These are phyloP conservation scores for Mastomys coucha DNA, from an alignment of 2,113 vertebrate genomes.

Conservation along the genomic window DNA sequence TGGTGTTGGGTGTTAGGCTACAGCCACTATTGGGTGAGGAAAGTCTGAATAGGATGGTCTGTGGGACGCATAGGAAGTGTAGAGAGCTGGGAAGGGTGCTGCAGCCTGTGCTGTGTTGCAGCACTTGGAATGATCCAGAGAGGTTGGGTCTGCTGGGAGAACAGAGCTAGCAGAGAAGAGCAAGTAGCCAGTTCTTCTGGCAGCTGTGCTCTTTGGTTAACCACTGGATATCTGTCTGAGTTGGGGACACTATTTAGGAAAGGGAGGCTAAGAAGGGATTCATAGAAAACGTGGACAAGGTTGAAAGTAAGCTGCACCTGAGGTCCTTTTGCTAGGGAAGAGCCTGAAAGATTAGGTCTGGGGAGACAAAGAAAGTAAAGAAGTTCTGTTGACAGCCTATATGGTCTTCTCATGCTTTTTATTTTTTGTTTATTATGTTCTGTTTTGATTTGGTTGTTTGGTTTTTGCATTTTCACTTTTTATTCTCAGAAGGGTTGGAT, in stretches of 20 bases:
- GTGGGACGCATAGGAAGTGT: background rate
- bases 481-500: background rate
- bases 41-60: background rate
- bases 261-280: background rate
- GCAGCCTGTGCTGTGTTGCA: too few species aligned
- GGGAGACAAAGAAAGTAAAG: background rate
- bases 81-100: too few species aligned
- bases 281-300: background rate
- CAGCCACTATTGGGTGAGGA: background rate
- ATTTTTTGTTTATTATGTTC: background rate
- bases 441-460: background rate
- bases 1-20: too few species aligned
- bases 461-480: background rate
- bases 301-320: rapidly evolving
- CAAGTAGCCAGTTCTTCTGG: too few species aligned
- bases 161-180: too few species aligned
- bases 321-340: background rate
- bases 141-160: too few species aligned
- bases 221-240: too few species aligned
- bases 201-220: too few species aligned
- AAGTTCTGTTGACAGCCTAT: background rate
- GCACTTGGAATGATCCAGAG: too few species aligned
- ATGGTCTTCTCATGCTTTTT: background rate
- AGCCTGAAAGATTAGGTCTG: background rate
- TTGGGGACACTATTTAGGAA: background rate